Evolutionary conservation across 2,888 invertebrate species (phyloP).

Genomic region (Dolichopus griseipennis): DNA sequence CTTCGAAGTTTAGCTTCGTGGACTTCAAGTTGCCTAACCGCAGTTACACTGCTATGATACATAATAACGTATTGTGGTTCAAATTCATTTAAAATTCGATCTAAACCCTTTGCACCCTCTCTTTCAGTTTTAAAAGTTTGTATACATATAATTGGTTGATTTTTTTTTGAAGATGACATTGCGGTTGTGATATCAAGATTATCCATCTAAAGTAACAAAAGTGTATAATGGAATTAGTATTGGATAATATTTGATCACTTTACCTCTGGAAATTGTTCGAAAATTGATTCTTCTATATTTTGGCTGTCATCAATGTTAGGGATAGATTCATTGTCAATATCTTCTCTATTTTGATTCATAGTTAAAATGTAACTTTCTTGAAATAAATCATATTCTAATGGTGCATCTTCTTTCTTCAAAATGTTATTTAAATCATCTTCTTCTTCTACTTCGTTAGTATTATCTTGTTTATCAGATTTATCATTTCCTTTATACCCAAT

Average conservation of each 20-base stretch:
- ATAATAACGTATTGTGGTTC: conserved; percentile 77
- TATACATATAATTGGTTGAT: conserved; percentile 61
- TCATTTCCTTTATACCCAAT: conserved; percentile 10
- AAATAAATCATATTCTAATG: conserved; percentile 44
- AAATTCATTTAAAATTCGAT: conserved; percentile 56
- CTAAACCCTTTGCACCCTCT: conserved; percentile 62
- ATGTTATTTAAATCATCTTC: conserved; percentile 34
- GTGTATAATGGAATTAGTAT: conserved; percentile 12
- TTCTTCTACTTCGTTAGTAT: conserved; percentile 24
- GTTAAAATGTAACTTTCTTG: conserved; percentile 62
- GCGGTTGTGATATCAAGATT: conserved; percentile 58
- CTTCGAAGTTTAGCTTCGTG: conserved; percentile 56
- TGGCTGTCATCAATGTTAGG: conserved; percentile 22
- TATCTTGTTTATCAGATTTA: conserved; percentile 16
- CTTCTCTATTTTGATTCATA: conserved; percentile 49
- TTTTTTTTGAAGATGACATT: conserved; percentile 43
- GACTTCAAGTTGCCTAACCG: conserved; percentile 84
- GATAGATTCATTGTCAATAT: conserved; percentile 14
- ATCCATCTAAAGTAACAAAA: conserved; percentile 47
- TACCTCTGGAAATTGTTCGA: conserved; percentile 59
- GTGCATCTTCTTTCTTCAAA: conserved; percentile 30
- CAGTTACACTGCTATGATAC: conserved; percentile 80
- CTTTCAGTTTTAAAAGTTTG: conserved; percentile 66
- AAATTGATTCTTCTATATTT: conserved; percentile 39
- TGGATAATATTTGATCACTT: conserved; percentile 16